These are phyloP conservation scores for Caenorhabditis briggsae DNA, from an alignment of 1,140 invertebrate genomes.

Conservation along the genomic window DNA sequence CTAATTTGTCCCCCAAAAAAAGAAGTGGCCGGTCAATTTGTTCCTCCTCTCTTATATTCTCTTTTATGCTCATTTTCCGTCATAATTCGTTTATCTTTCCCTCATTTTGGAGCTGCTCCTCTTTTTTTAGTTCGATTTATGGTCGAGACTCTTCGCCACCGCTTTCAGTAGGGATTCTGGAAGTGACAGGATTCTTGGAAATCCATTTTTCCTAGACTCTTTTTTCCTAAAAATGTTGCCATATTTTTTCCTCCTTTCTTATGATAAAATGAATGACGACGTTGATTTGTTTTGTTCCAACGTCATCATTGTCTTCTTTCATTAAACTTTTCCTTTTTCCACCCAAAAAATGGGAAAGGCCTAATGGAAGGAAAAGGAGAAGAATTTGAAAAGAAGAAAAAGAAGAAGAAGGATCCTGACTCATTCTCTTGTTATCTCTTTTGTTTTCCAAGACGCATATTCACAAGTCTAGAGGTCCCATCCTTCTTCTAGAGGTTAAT, in stretches of 20 bases:
- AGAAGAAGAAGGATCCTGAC: conserved; percentile 1
- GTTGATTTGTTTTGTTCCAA: conserved; percentile 21
- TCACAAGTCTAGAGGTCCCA: not conserved
- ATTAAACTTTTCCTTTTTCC: conserved; percentile 18
- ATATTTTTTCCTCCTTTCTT: not conserved
- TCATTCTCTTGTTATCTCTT: not conserved
- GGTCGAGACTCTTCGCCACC: not conserved
- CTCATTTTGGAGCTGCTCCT: not conserved
- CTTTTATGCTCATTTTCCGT: not conserved
- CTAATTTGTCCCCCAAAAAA: not conserved
- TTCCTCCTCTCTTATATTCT: not conserved
- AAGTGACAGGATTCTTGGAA: conserved; percentile 1
- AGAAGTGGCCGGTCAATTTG: not conserved
- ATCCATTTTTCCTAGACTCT: not conserved
- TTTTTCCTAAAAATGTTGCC: not conserved
- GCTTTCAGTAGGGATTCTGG: not conserved
- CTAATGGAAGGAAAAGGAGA: not conserved
- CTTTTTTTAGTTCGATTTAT: conserved; percentile 5
- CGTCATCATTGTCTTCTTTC: conserved; percentile 20
- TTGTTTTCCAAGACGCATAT: not conserved
- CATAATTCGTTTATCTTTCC: conserved; percentile 40
- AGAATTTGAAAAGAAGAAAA: not conserved
- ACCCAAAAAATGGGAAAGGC: not conserved
- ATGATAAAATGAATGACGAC: conserved; percentile 26
- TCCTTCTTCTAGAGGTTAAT: not conserved